Base-by-base conservation (phyloP, 2,797 vertebrate genomes). In the Diplodus sargus region DNA sequence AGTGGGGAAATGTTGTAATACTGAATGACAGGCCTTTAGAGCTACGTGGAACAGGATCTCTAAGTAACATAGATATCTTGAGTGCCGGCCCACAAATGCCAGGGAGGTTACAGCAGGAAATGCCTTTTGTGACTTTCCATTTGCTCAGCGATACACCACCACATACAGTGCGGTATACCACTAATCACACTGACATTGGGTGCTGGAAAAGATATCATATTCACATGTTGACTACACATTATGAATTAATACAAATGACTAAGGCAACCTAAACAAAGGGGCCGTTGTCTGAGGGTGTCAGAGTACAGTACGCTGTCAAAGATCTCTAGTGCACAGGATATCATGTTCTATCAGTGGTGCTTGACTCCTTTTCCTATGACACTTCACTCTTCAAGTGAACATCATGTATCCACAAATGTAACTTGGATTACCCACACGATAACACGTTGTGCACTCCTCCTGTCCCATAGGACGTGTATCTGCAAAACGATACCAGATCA, bases 51-150 rank as follows among this genome's bases (percentile, higher is more conserved):
- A 95, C 90, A 91, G 86, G 95, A 97, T 94, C 92, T 91, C 87
- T 65, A 77, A 93, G 94, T 92, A 95, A 96, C 93, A 91, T 89
- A 90, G 94, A 94, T 95, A 94, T 94, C 90, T 94, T 81, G 93
- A 95, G 95, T 85, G 90, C 89, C 85, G 84, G 91, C 89, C 91
- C 85, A 93, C 91, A 93, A 93, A 96, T 95, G 93, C 95, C 95
- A 93, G 82, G 78, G 93, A 93, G 93, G 95, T 95, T 95, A 96
- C 90, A 87, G 94, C 93, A 95, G 94, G 94, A 96, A 96, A 95
- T 95, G 94, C 94, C 95, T 94, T 92, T 94, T 94, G 89, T 90
- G 87, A 90, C 90, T 96, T 97, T 96, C 96, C 96, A 95, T 95
- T 90, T 92, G 93, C 95, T 96, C 95, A 96, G 95, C 93, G 67